phyloP scores from a whole-genome alignment of 2,113 vertebrate genomes.

The Connochaetes taurinus region DNA sequence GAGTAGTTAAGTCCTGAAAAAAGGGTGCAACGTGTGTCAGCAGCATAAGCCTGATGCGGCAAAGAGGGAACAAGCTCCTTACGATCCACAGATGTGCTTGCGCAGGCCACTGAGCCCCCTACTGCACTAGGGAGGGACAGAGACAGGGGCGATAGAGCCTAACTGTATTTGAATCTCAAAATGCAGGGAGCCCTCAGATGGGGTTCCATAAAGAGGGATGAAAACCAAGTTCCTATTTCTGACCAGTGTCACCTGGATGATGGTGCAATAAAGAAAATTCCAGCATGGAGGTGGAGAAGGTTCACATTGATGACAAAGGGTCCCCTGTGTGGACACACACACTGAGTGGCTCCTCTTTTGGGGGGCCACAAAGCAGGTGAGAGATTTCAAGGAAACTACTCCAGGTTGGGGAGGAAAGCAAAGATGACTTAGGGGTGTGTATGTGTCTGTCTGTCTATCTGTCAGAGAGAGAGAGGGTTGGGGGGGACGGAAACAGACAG shows the following conservation, averaged over 20 bases:
- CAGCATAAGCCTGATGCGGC: rapidly evolving
- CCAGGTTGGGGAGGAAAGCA: background rate
- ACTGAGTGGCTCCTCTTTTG: background rate
- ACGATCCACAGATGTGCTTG: background rate
- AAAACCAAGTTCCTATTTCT: background rate
- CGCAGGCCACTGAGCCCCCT: background rate
- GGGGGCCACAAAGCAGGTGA: background rate
- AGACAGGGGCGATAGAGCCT: background rate
- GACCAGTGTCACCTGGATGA: background rate
- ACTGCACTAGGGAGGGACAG: too few relatives aligned
- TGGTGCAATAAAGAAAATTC: background rate
- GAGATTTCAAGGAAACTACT: background rate
- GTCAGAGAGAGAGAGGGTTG: background rate
- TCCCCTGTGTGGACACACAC: rapidly evolving
- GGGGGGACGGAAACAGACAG: rapidly evolving
- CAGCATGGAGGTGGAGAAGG: rapidly evolving
- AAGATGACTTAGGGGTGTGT: background rate
- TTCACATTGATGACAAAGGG: background rate
- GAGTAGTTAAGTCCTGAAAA: background rate
- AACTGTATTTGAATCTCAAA: background rate
- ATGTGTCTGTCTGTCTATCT: background rate
- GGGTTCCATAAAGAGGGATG: background rate
- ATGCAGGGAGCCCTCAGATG: background rate
- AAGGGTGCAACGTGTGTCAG: background rate
- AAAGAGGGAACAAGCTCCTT: background rate